Evolutionary conservation across 2,888 invertebrate genomes (phyloP).

Genomic region (Adineta ricciae): DNA sequence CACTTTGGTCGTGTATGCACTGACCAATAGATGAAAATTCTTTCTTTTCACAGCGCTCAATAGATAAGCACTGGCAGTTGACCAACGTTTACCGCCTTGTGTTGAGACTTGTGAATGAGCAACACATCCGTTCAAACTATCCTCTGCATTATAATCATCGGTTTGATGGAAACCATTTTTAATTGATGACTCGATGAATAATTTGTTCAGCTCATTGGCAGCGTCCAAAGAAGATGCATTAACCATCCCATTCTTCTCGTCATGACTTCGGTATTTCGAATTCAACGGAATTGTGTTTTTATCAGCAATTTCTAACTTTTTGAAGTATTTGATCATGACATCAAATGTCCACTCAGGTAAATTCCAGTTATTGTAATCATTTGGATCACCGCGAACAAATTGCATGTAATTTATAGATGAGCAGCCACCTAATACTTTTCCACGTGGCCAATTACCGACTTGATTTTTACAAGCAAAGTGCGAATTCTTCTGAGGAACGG

Average conservation of each 20-base stretch:
- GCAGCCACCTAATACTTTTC: slow-evolving; percentile 78
- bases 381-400: slow-evolving; percentile 62
- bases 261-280: not conserved
- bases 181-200: not conserved
- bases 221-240: too few species aligned
- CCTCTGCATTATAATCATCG: too few species aligned
- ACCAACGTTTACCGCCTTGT: slow-evolving; percentile 44
- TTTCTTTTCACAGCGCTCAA: slow-evolving; percentile 39
- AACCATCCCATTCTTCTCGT: not conserved
- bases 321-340: slow-evolving; percentile 60
- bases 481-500: slow-evolving; percentile 52
- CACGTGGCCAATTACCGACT: slow-evolving; percentile 73
- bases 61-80: slow-evolving; percentile 43
- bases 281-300: slow-evolving; percentile 36
- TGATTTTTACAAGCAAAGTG: slow-evolving; percentile 53
- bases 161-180: too few species aligned
- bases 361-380: slow-evolving; percentile 79
- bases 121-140: slow-evolving; percentile 44
- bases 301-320: slow-evolving; percentile 37
- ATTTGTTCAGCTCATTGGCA: too few species aligned
- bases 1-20: slow-evolving; percentile 37
- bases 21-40: slow-evolving; percentile 42
- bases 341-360: slow-evolving; percentile 73
- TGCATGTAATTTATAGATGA: slow-evolving; percentile 81
- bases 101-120: slow-evolving; percentile 52